phyloP scores from a whole-genome alignment of 2,888 invertebrate genomes.

The Leuctra nigra region DNA sequence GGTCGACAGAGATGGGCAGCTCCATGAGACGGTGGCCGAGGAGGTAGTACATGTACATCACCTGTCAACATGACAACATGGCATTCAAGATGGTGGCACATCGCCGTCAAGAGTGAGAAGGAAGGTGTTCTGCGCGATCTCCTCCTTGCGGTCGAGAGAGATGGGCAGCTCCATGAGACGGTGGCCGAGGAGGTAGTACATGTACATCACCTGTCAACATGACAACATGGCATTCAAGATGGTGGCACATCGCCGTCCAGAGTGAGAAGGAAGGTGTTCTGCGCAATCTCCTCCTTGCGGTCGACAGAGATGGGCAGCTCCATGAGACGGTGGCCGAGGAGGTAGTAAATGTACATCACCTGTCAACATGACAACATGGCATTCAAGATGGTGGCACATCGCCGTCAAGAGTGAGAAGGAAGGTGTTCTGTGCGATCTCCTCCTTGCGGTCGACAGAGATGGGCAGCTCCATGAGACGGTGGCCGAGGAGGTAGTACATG shows the following conservation, averaged over 20 bases:
- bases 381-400: too few relatives aligned
- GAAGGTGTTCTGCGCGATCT: slow-evolving; percentile 74
- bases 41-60: slow-evolving; percentile 92
- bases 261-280: slow-evolving; percentile 77
- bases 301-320: slow-evolving; percentile 53
- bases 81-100: too few relatives aligned
- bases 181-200: slow-evolving; percentile 84
- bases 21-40: slow-evolving; percentile 75
- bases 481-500: slow-evolving; percentile 86
- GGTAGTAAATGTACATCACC: slow-evolving; percentile 92
- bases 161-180: slow-evolving; percentile 63
- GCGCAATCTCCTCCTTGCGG: slow-evolving; percentile 59
- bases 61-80: too few relatives aligned
- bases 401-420: slow-evolving; percentile 75
- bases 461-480: slow-evolving; percentile 63
- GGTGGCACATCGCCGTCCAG: slow-evolving; percentile 88
- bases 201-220: slow-evolving; percentile 69
- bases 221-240: not conserved
- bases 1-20: slow-evolving; percentile 49
- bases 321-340: slow-evolving; percentile 74
- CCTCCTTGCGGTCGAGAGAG: slow-evolving; percentile 52
- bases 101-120: slow-evolving; percentile 82
- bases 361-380: slow-evolving; percentile 32
- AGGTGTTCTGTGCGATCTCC: slow-evolving; percentile 72
- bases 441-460: slow-evolving; percentile 54